Percentiles rank a stretch among this genome's conserved stretches.
These are phyloP conservation scores for Trissolcus japonicus DNA, from an alignment of 2,888 invertebrate genomes.

Conservation along the genomic window DNA sequence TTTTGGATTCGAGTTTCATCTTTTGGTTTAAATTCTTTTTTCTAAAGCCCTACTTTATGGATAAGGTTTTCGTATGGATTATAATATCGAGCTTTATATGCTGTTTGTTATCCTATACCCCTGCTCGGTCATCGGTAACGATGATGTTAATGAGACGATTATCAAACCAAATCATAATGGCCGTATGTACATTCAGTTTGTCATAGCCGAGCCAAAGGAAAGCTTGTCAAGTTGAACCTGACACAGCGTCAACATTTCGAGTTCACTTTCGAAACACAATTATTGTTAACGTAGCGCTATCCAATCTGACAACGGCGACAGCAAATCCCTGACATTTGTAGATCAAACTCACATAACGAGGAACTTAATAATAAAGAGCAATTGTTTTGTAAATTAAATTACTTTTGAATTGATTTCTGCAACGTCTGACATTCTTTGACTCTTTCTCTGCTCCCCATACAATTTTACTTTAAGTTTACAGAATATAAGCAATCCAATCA, in stretches of 20 bases:
- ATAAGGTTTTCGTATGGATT: too few species aligned
- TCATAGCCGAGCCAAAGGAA: slow-evolving; percentile 6
- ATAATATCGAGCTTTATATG: too few species aligned
- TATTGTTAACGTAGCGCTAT: slow-evolving; percentile 7
- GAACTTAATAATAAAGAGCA: slow-evolving; percentile 17
- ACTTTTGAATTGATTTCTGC: background rate
- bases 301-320: slow-evolving; percentile 4
- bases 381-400: slow-evolving; percentile 28
- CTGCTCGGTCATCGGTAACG: background rate
- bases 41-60: too few species aligned
- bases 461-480: background rate
- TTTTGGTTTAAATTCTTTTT: too few species aligned
- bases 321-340: slow-evolving; percentile 11
- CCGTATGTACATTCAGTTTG: slow-evolving; percentile 11
- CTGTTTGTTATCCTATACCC: too few species aligned
- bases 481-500: background rate
- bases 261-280: slow-evolving; percentile 11
- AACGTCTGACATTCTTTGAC: background rate
- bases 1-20: too few species aligned
- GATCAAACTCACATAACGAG: slow-evolving; percentile 13
- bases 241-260: slow-evolving; percentile 9
- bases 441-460: background rate
- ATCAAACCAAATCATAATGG: slow-evolving; percentile 9
- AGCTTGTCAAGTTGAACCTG: background rate
- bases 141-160: background rate